Evolutionary conservation across 1,140 invertebrate species (phyloP).

Genomic region (Drosophila orosa): DNA sequence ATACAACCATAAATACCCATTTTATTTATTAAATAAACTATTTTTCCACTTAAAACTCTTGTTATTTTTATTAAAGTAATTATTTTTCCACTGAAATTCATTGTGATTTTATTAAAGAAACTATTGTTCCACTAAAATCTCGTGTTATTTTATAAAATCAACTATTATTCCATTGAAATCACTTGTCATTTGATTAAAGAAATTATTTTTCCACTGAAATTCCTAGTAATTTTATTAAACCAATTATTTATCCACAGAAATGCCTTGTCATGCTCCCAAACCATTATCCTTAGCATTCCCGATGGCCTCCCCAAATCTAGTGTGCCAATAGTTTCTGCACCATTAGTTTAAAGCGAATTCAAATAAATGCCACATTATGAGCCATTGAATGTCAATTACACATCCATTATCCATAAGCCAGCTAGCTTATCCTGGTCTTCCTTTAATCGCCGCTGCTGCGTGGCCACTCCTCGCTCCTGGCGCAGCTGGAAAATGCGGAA

Average conservation of each 20-base stretch:
- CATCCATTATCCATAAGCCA: conserved; percentile 50
- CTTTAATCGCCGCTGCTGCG: conserved; percentile 19
- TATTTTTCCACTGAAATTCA: neutral
- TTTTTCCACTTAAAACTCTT: neutral
- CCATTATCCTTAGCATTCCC: conserved; percentile 14
- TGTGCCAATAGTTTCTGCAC: conserved; percentile 38
- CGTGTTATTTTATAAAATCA: conserved; percentile 7
- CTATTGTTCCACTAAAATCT: neutral
- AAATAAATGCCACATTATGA: conserved; percentile 73
- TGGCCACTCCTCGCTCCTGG: conserved; percentile 48
- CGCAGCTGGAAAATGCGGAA: conserved; percentile 22
- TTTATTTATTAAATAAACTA: neutral
- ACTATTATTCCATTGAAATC: neutral
- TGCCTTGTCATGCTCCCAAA: conserved; percentile 7
- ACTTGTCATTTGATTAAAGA: conserved; percentile 9
- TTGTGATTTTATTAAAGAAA: conserved; percentile 9
- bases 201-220: neutral
- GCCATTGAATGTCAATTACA: conserved; percentile 74
- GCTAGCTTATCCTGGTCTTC: conserved; percentile 1
- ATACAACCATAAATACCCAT: neutral
- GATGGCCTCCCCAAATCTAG: neutral
- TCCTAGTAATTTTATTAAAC: conserved; percentile 1
- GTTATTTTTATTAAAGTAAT: conserved; percentile 3
- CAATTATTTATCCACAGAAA: neutral
- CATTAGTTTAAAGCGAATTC: conserved; percentile 58